Conservation (phyloP, 2,113 vertebrate species). For the Pelmatolapia mariae region DNA sequence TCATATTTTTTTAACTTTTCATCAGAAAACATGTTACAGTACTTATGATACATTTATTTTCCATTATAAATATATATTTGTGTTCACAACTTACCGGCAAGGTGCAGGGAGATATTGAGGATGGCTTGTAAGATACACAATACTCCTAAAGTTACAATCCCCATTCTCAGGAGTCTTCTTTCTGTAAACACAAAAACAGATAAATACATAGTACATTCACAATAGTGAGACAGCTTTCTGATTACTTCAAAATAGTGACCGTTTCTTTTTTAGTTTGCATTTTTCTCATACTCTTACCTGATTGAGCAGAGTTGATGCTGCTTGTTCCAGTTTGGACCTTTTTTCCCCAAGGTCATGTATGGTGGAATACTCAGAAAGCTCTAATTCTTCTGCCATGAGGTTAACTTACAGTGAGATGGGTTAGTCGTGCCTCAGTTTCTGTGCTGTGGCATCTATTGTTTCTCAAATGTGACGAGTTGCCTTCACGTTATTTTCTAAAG, state of each 20-base stretch:
- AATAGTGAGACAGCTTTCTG: neutral
- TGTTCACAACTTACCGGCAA: slow-evolving; percentile 26
- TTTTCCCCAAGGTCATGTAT: rapidly evolving
- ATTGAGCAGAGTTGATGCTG: neutral
- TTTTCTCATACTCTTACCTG: slow-evolving; percentile 11
- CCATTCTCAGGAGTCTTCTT: neutral
- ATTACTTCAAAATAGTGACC: neutral
- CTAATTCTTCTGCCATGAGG: neutral
- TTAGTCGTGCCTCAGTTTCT: neutral
- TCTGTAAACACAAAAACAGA: rapidly evolving
- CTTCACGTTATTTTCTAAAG: rapidly evolving
- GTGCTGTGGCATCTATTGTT: rapidly evolving
- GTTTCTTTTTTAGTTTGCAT: neutral
- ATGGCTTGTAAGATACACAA: slow-evolving; percentile 19
- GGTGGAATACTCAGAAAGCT: neutral
- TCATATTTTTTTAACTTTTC: neutral
- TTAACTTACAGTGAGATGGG: neutral
- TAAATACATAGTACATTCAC: neutral
- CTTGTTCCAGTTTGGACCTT: neutral
- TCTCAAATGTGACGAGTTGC: rapidly evolving
- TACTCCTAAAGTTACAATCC: neutral
- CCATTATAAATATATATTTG: neutral
- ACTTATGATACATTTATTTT: neutral
- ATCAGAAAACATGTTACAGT: neutral
- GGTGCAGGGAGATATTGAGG: slow-evolving; percentile 19